These are phyloP conservation scores for Triplophysa yarkandensis DNA, from an alignment of 2,797 vertebrate species.

Conservation along the genomic window DNA sequence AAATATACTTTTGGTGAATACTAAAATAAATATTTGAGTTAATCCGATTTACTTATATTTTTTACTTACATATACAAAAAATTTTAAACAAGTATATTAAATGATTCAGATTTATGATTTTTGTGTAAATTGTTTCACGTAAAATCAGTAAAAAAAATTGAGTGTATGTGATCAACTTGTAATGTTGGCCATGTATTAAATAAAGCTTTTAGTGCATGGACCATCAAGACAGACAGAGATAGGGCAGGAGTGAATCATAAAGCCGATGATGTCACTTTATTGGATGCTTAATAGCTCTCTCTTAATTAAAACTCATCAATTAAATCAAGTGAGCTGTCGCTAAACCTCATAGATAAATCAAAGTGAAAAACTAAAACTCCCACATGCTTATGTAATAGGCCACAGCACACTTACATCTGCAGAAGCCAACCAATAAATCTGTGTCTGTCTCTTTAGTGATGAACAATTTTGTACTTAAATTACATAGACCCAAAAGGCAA, in stretches of 20 bases:
- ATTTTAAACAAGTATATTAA: too few species aligned
- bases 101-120: too few species aligned
- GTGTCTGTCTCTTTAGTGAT: not conserved
- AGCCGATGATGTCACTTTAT: slow-evolving; percentile 51
- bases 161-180: not conserved
- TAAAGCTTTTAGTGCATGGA: slow-evolving; percentile 27
- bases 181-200: slow-evolving; percentile 29
- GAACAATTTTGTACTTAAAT: not conserved
- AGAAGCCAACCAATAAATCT: not conserved
- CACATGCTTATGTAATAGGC: not conserved
- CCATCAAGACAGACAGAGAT: slow-evolving; percentile 23
- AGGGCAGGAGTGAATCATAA: slow-evolving; percentile 55
- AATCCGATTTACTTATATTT: too few species aligned
- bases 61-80: too few species aligned
- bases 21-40: too few species aligned
- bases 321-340: slow-evolving; percentile 27
- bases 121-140: too few species aligned
- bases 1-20: too few species aligned
- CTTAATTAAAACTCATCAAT: slow-evolving; percentile 62
- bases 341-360: slow-evolving; percentile 5
- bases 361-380: not conserved
- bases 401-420: not conserved
- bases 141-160: too few species aligned
- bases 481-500: not conserved
- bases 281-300: slow-evolving; percentile 56